phyloP scores from a whole-genome alignment of 2,113 vertebrate species.

The Rana temporaria region DNA sequence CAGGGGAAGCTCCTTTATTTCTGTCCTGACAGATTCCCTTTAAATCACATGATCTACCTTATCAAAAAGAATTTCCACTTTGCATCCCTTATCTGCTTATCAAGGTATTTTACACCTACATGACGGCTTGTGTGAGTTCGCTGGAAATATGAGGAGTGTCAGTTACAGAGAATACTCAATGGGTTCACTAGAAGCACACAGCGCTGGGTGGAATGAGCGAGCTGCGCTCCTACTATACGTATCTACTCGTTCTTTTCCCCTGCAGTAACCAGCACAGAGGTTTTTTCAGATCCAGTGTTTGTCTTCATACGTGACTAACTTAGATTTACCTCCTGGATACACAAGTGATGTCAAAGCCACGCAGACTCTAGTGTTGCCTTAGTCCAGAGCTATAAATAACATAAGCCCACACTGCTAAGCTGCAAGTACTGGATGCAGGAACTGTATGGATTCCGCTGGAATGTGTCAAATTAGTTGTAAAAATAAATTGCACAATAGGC shows the following conservation, averaged over 20 bases:
- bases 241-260: conserved; percentile 5
- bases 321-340: neutral
- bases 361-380: neutral
- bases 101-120: conserved; percentile 16
- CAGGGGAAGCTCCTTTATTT: no score
- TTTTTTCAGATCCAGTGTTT: neutral
- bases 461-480: no score
- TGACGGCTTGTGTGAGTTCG: neutral
- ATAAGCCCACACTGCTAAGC: neutral
- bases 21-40: neutral
- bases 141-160: conserved; percentile 13
- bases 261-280: neutral
- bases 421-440: no score
- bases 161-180: neutral
- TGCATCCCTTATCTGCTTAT: neutral
- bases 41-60: neutral
- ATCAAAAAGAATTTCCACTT: neutral
- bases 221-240: neutral
- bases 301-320: neutral
- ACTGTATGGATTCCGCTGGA: no score
- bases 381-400: neutral
- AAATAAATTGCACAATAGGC: no score
- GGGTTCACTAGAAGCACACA: neutral
- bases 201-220: neutral
- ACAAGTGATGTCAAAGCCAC: neutral